These are phyloP conservation scores for Procambarus virginalis DNA, from an alignment of 1,140 invertebrate species.

Conservation along the genomic window DNA sequence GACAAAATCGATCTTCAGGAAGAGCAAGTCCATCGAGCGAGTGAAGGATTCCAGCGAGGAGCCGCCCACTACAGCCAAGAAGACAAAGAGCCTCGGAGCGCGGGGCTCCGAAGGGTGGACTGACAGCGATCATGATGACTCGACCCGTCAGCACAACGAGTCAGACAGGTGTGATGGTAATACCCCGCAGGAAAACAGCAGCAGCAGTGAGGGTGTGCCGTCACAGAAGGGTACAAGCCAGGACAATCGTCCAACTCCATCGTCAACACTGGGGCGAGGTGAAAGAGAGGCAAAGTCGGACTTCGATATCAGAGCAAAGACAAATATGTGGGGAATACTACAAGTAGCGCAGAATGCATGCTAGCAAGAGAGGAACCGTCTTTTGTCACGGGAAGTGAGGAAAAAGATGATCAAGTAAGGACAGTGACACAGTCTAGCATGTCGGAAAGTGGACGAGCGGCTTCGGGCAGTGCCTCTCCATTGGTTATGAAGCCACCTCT, in stretches of 20 bases:
- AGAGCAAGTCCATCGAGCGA: slow-evolving; percentile 51
- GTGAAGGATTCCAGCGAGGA: slow-evolving; percentile 22
- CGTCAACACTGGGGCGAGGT: slow-evolving; percentile 5
- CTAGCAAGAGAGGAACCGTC: neutral
- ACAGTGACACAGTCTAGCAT: neutral
- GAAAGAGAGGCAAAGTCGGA: neutral
- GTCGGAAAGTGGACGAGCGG: neutral
- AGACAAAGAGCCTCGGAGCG: slow-evolving; percentile 34
- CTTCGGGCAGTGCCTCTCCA: neutral
- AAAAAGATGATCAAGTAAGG: neutral
- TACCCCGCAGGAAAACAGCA: neutral
- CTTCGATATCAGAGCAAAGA: neutral
- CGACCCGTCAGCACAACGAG: neutral
- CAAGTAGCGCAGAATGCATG: neutral
- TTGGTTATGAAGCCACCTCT: slow-evolving; percentile 51
- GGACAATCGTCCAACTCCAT: neutral
- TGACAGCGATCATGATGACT: slow-evolving; percentile 18
- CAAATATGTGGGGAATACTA: neutral
- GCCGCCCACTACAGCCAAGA: neutral
- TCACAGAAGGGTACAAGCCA: neutral
- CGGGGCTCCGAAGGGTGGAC: slow-evolving; percentile 29
- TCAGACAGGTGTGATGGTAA: slow-evolving; percentile 10
- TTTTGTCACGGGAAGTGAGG: no score
- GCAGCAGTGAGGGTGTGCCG: neutral
- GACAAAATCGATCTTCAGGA: slow-evolving; percentile 48